A percentile compares a stretch with the other conserved stretches of the same genome.
Conservation (phyloP, 2,113 vertebrate species). For the Cichladusa arquata region DNA sequence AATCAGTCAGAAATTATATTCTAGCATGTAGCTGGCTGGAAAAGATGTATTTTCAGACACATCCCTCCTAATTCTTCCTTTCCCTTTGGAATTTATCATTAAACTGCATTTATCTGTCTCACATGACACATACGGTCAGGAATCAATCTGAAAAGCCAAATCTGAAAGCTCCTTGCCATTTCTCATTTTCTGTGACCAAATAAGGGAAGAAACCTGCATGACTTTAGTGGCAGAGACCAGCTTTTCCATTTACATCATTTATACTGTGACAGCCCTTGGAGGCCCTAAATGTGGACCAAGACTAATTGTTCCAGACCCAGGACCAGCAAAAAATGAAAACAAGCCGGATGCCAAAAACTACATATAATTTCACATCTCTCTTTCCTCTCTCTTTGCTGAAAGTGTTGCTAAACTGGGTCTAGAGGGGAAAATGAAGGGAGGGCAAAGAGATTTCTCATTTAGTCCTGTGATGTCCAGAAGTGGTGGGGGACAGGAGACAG, state of each 20-base stretch:
- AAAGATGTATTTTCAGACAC: slow-evolving; percentile 7
- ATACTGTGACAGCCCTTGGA: neutral
- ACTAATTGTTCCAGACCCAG: neutral
- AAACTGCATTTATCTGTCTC: neutral
- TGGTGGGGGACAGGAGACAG: rapidly evolving
- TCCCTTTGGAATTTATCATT: slow-evolving; percentile 30
- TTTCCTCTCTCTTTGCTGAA: neutral
- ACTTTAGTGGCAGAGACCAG: neutral
- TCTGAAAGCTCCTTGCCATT: slow-evolving; percentile 3
- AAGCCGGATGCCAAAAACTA: neutral
- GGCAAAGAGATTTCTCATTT: neutral
- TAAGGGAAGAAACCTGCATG: neutral
- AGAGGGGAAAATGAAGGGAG: neutral
- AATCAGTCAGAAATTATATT: slow-evolving; percentile 44
- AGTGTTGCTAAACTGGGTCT: neutral
- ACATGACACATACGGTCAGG: neutral
- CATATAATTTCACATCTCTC: neutral
- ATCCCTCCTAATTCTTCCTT: neutral
- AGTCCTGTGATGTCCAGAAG: neutral
- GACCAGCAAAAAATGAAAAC: neutral
- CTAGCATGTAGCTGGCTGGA: neutral
- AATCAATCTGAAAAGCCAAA: slow-evolving; percentile 18
- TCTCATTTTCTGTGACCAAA: slow-evolving; percentile 3
- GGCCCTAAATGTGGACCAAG: neutral
- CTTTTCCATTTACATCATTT: neutral